Evolutionary conservation across 2,113 vertebrate species (phyloP), one percentile per base, ranked within the genome.

Genomic region (Donacobius atricapilla): DNA sequence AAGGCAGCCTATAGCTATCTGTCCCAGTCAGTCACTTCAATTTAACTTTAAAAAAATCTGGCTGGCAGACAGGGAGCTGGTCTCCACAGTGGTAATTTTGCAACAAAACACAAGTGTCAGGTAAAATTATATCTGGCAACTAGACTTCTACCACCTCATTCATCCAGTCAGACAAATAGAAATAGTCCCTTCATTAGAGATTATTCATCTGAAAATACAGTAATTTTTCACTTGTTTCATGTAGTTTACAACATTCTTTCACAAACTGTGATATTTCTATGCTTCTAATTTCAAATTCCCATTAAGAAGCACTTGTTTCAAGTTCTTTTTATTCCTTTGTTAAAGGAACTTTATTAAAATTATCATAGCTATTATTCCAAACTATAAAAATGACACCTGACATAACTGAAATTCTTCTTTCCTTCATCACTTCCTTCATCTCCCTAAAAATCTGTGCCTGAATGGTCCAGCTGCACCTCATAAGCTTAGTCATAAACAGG

Each of bases 31-130:
- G 80, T 97, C 97, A 96, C 94, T 97, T 97, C 96, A 94, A 78
- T 64, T 97, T 95, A 96, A 87, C 71, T 87, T 95, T 37, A 89
- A 94, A 96, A 96, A 93, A 84, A 94, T 95, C 95, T 96, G 56
- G 3, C 93, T 95, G 95, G 92, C 93, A 93, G 94, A 80, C 40
- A 56, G 73, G 77, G 91, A 96, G 53, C 88, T 88, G 80, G 88
- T 94, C 75, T 93, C 83, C 88, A 66, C 94, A 83, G 60, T 64
- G 58, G 94, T 89, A 94, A 94, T 92, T 96, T 95, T 80, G 61
- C 73, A 94, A 90, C 94, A 97, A 96, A 97, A 89, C 69, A 85
- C 75, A 93, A 75, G 53, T 94, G 93, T 93, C 93, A 91, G 53
- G 89, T 95, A 53, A 93, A 95, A 97, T 96, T 96, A 94, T 54